Conservation (phyloP, 2,113 vertebrate genomes). For the Empidonax traillii region DNA sequence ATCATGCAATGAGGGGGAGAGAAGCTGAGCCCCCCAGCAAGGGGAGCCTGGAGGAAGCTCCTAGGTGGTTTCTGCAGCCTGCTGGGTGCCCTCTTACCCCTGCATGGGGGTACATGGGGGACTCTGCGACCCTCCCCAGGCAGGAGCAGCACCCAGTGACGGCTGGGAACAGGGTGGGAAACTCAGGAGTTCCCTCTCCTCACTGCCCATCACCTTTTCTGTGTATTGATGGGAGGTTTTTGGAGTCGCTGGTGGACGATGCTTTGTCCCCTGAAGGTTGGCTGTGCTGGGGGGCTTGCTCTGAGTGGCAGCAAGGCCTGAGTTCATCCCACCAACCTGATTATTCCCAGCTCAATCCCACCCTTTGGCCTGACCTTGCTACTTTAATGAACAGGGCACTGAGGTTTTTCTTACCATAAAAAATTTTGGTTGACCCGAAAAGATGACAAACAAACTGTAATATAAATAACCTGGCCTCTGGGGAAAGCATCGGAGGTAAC, state of each 20-base stretch:
- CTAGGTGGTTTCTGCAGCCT: neutral
- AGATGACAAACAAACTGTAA: neutral
- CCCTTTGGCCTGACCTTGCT: constrained; percentile 10
- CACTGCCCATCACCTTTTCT: rapidly evolving
- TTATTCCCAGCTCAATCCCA: neutral
- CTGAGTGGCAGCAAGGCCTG: neutral
- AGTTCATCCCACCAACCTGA: neutral
- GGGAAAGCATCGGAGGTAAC: neutral
- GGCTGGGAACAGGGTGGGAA: neutral
- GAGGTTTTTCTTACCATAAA: neutral
- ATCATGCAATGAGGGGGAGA: neutral
- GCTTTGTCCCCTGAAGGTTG: neutral
- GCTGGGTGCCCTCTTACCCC: neutral
- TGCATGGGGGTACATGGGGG: too few relatives aligned
- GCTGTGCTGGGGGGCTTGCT: rapidly evolving
- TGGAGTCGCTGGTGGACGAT: rapidly evolving
- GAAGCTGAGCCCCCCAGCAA: neutral
- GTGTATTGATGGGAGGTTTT: rapidly evolving
- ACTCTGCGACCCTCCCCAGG: neutral
- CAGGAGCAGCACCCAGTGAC: neutral
- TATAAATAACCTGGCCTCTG: neutral
- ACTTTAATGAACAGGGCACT: neutral
- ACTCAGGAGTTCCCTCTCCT: rapidly evolving
- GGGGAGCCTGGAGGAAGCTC: neutral
- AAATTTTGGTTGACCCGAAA: constrained; percentile 6